Evolutionary conservation across 2,888 invertebrate genomes (phyloP).

Genomic region (Eupsilia transversa): DNA sequence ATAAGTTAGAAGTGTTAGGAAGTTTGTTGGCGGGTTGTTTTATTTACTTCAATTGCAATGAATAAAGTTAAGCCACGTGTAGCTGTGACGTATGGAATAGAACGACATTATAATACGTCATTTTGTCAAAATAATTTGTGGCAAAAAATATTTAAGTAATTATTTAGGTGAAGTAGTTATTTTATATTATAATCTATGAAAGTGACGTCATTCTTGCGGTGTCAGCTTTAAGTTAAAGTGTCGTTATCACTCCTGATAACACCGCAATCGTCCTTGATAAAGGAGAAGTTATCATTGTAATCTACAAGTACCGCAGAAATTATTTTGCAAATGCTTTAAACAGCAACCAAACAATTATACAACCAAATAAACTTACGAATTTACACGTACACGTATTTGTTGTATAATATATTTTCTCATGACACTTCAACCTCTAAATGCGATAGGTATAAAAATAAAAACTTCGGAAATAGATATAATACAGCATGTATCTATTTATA

Average conservation of each 20-base stretch:
- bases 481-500: slow-evolving; percentile 22
- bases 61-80: background rate
- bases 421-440: slow-evolving; percentile 49
- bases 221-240: background rate
- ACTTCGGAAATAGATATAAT: slow-evolving; percentile 37
- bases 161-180: no score
- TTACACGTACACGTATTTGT: background rate
- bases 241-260: slow-evolving; percentile 14
- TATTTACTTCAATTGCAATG: slow-evolving; percentile 21
- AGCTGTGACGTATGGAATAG: background rate
- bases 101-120: background rate
- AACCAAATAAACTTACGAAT: slow-evolving; percentile 5
- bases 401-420: slow-evolving; percentile 29
- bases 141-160: background rate
- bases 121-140: background rate
- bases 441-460: slow-evolving; percentile 43
- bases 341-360: background rate
- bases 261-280: slow-evolving; percentile 18
- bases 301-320: slow-evolving; percentile 18
- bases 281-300: background rate
- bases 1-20: slow-evolving; percentile 38
- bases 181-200: background rate
- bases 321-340: background rate
- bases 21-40: slow-evolving; percentile 22
- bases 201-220: background rate